A percentile compares a stretch with the other conserved stretches of the same genome.
Conservation (phyloP, 2,113 vertebrate species). For the Triplophysa rosa region DNA sequence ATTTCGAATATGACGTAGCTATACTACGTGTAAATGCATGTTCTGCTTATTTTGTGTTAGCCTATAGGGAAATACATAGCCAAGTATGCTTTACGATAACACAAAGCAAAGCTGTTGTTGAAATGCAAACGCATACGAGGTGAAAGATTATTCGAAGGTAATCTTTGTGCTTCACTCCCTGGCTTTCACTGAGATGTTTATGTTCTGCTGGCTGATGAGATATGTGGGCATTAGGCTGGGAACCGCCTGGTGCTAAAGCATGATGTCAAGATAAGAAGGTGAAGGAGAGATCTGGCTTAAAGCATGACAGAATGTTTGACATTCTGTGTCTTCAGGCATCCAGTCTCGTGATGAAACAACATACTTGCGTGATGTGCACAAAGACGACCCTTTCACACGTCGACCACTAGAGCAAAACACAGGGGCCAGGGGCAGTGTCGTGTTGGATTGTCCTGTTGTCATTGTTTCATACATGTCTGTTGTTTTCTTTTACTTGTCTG, state of each 20-base stretch:
- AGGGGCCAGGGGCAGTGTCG: neutral
- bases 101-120: neutral
- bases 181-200: conserved; percentile 50
- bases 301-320: conserved; percentile 63
- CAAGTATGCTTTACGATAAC: neutral
- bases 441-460: neutral
- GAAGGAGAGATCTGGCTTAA: conserved; percentile 61
- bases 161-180: conserved; percentile 41
- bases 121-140: neutral
- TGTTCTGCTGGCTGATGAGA: conserved; percentile 61
- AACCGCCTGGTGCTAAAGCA: conserved; percentile 64
- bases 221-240: conserved; percentile 61
- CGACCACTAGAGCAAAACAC: conserved; percentile 12
- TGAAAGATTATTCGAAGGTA: conserved; percentile 42
- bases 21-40: neutral
- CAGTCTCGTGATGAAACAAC: conserved; percentile 16
- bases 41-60: neutral
- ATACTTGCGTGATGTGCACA: conserved; percentile 23
- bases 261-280: conserved; percentile 68
- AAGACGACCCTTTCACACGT: neutral
- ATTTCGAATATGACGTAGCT: neutral
- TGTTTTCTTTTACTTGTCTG: too few relatives aligned
- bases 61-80: neutral
- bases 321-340: conserved; percentile 56
- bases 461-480: too few relatives aligned